Conservation (phyloP, 2,113 vertebrate species). For the Chlorodrepanis virens region DNA sequence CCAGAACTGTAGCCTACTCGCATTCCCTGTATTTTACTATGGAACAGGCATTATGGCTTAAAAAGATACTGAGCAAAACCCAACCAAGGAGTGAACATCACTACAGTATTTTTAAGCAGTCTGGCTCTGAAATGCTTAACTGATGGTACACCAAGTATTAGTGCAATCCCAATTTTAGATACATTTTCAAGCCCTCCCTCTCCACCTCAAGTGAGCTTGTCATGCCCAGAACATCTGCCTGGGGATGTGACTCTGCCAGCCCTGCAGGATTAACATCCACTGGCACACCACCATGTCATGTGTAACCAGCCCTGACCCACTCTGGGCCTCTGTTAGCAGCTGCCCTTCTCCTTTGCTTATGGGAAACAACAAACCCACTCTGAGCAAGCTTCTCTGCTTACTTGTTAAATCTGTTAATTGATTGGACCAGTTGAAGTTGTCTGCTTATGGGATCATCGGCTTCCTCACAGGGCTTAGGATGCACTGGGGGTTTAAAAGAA, state of each 20-base stretch:
- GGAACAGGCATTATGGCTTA: background rate
- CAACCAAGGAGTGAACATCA: background rate
- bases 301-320: background rate
- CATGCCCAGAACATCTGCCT: background rate
- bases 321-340: background rate
- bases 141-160: background rate
- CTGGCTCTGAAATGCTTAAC: background rate
- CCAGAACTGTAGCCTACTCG: background rate
- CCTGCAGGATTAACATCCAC: background rate
- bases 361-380: background rate
- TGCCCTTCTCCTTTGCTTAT: background rate
- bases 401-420: conserved; percentile 75
- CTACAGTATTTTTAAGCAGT: background rate
- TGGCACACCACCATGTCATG: background rate
- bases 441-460: conserved; percentile 70
- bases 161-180: background rate
- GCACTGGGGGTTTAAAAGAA: conserved; percentile 65
- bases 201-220: background rate
- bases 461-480: conserved; percentile 71
- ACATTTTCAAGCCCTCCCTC: background rate
- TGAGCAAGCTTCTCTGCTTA: conserved; percentile 53
- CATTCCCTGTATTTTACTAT: background rate
- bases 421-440: conserved; percentile 76
- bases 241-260: fast-evolving
- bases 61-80: background rate